Percentiles rank a stretch among this genome's conserved stretches.
Evolutionary conservation across 2,797 vertebrate species (phyloP).

Genomic region (Sebastes nivosus): DNA sequence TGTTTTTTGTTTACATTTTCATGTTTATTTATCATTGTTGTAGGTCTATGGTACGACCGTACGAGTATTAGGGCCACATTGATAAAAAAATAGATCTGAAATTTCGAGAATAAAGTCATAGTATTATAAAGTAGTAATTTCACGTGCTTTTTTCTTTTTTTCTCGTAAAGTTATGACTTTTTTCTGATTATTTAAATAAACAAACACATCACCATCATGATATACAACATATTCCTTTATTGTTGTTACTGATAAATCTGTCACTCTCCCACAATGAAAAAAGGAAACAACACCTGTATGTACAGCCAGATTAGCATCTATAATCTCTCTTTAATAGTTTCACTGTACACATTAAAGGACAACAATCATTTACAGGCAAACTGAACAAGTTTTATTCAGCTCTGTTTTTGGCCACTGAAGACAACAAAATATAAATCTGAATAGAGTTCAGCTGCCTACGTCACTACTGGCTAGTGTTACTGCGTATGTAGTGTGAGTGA

Average conservation of each 20-base stretch:
- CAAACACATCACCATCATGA: conserved; percentile 10
- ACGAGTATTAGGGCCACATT: too few relatives aligned
- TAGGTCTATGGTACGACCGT: too few relatives aligned
- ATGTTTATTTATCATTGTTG: too few relatives aligned
- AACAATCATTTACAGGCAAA: conserved; percentile 53
- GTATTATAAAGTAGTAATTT: too few relatives aligned
- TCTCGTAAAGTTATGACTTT: too few relatives aligned
- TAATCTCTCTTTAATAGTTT: conserved; percentile 50
- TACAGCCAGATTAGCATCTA: conserved; percentile 63
- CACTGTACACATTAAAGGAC: conserved; percentile 68
- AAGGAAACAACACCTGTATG: conserved; percentile 49
- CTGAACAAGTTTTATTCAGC: background rate
- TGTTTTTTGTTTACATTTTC: too few relatives aligned
- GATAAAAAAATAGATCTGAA: too few relatives aligned
- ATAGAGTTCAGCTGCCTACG: conserved; percentile 9
- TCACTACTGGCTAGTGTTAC: conserved; percentile 1
- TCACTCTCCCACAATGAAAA: conserved; percentile 56
- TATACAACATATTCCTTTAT: conserved; percentile 75
- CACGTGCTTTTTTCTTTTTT: too few relatives aligned
- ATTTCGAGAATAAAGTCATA: too few relatives aligned
- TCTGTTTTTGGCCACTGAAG: conserved; percentile 7
- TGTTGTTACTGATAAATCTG: conserved; percentile 78
- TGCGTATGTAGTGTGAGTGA: background rate
- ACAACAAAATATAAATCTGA: background rate
- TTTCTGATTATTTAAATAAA: background rate